Evolutionary conservation across 1,140 invertebrate species (phyloP).

Genomic region (Probaryconus sp.): DNA sequence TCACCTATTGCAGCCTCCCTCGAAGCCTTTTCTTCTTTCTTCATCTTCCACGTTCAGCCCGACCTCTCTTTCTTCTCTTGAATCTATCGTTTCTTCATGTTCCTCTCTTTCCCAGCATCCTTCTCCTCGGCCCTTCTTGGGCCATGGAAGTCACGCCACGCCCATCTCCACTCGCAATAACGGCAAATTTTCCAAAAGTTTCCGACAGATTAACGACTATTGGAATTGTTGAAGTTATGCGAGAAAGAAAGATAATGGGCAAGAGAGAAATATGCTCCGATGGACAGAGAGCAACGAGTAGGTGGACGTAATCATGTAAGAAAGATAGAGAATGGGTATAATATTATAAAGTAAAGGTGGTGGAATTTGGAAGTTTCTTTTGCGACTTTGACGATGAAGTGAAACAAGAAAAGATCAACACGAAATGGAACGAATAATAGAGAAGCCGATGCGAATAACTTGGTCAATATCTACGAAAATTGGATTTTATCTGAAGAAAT

Average conservation of each 20-base stretch:
- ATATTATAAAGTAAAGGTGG: no score
- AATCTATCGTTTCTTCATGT: background rate
- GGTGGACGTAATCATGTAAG: constrained; percentile 16
- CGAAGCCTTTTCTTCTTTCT: constrained; percentile 32
- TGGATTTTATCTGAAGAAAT: constrained; percentile 61
- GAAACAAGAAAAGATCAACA: constrained; percentile 17
- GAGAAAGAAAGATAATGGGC: constrained; percentile 27
- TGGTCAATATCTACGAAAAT: constrained; percentile 63
- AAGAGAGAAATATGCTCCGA: constrained; percentile 10
- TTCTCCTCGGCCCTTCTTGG: constrained; percentile 5
- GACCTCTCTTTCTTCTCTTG: background rate
- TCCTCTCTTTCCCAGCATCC: constrained; percentile 6
- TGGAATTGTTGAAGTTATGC: constrained; percentile 68
- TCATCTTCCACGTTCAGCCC: constrained; percentile 10
- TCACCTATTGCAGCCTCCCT: constrained; percentile 61
- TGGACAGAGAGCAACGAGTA: constrained; percentile 25
- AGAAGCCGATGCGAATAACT: constrained; percentile 45
- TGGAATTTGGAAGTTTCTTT: constrained; percentile 40
- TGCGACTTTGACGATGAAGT: constrained; percentile 5
- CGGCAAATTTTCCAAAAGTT: constrained; percentile 72
- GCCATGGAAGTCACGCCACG: constrained; percentile 15
- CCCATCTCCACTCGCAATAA: constrained; percentile 71
- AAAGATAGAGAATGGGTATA: background rate
- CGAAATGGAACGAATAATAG: no score
- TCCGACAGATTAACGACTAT: constrained; percentile 75